A percentile compares a stretch with the other conserved stretches of the same genome.
Evolutionary conservation across 2,113 vertebrate species (phyloP).

Genomic region (Taxidea taxus): DNA sequence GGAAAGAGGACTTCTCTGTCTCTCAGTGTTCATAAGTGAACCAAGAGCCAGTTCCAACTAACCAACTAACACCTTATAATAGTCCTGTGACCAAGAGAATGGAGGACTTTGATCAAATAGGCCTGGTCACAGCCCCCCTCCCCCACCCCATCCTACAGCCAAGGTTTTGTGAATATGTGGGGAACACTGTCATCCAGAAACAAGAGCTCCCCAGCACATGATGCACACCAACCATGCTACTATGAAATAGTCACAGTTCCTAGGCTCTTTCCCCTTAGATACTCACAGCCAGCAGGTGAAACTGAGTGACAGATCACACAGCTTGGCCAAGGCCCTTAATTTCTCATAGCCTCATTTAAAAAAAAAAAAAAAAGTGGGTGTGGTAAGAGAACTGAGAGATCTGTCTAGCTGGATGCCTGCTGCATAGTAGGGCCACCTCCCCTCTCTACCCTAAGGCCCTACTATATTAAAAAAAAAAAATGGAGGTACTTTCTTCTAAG

Average conservation of each 20-base stretch:
- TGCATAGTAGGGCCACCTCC: too few relatives aligned
- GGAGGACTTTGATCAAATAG: rapidly evolving
- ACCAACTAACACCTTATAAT: rapidly evolving
- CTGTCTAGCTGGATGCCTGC: background rate
- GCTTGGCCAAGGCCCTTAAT: background rate
- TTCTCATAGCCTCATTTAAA: background rate
- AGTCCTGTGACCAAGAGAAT: background rate
- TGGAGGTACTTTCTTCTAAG: background rate
- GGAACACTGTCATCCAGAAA: background rate
- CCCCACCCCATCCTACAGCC: too few relatives aligned
- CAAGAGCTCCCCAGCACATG: rapidly evolving
- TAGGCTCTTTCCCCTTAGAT: background rate
- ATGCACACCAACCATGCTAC: rapidly evolving
- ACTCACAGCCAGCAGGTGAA: background rate
- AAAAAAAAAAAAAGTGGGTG: background rate
- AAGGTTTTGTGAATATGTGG: too few relatives aligned
- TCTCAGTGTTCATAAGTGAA: rapidly evolving
- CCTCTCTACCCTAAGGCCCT: rapidly evolving
- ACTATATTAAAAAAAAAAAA: background rate
- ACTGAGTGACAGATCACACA: background rate
- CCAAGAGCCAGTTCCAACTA: background rate
- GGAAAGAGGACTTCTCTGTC: background rate
- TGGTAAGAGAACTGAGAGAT: background rate
- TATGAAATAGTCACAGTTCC: rapidly evolving
- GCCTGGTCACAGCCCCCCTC: background rate